phyloP scores from a whole-genome alignment of 92 coral and sea anemone genomes.

The Epizoanthus ramosus region DNA sequence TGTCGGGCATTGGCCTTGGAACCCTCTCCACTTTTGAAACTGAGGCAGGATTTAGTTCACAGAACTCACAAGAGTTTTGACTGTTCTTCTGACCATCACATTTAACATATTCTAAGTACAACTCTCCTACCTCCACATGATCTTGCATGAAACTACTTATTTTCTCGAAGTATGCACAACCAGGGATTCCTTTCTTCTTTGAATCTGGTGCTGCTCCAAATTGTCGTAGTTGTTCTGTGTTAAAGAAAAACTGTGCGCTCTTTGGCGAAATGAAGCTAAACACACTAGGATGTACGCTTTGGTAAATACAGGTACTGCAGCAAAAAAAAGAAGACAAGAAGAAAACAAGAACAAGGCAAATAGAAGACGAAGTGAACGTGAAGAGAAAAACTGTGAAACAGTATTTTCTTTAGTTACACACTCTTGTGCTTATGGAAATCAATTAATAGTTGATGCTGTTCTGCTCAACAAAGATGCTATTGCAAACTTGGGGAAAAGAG shows the following conservation, averaged over 20 bases:
- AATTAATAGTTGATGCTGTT: slow-evolving; percentile 29
- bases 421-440: slow-evolving; percentile 37
- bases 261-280: slow-evolving; percentile 50
- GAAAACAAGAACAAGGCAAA: slow-evolving; percentile 53
- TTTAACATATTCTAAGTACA: slow-evolving; percentile 52
- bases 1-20: slow-evolving; percentile 33
- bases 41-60: not conserved
- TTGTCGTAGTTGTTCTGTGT: slow-evolving; percentile 37
- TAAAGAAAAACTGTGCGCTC: slow-evolving; percentile 49
- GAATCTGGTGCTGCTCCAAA: slow-evolving; percentile 22
- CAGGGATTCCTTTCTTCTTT: slow-evolving; percentile 17
- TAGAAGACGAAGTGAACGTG: slow-evolving; percentile 31
- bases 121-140: slow-evolving; percentile 51
- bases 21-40: not conserved
- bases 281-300: slow-evolving; percentile 53
- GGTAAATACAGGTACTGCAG: slow-evolving; percentile 43
- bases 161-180: slow-evolving; percentile 41
- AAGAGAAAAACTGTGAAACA: slow-evolving; percentile 53
- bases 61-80: slow-evolving; percentile 45
- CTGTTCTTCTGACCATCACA: slow-evolving; percentile 37
- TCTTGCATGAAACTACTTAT: slow-evolving; percentile 31
- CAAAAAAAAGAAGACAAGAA: slow-evolving; percentile 57
- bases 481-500: slow-evolving; percentile 28
- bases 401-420: slow-evolving; percentile 41
- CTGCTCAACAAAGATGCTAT: slow-evolving; percentile 39